Base-by-base conservation (phyloP, 1,140 invertebrate genomes). In the Bombyx mandarina region DNA sequence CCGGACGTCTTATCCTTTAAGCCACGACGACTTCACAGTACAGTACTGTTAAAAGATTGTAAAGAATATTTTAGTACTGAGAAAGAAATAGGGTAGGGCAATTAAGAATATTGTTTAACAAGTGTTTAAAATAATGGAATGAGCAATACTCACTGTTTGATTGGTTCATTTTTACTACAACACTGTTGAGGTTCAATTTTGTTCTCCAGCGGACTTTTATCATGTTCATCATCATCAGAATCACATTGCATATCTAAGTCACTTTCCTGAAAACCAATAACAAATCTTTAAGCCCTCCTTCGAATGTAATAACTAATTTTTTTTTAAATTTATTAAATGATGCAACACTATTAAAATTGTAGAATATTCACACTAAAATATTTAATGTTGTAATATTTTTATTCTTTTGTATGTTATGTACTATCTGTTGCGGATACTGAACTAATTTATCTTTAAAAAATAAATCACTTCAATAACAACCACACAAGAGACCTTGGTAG, bases 191-290 rank as follows among this genome's bases (percentile, higher is more conserved):
- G 50, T 51, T 84, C 77, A 55, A 70, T 60, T 66, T 85, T 79
- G 60, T 88, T 86, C 59, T 82, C 76, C 12, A 69, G 52, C 44
- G 62, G 57, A 57, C 53, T 52, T 63, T 79, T 89, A 61, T 92
- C 88, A 79, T 88, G 71, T 68, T 94, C 92, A 49, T 93, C 92
- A 45, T 93, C 92, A 57, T 91, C 90, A 6, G 90, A 89, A 63
- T 91, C 91, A 75, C 82, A 87, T 56, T 85, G 79, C 82, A 88
- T 88, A 58, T 88, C 87, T 63, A 88, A 77, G 61, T 88, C 87
- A 76, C 87, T 88, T 66, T 88, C 87, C 87, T 88, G 54, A 10
- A 71, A 70, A 58, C 18, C 18, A 54, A 54, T 44, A 54, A 43
- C 3, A 6, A 51, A 12, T 35, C 12, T 18, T 18, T 18, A 18